Evolutionary conservation across 2,797 vertebrate species (phyloP).

Genomic region (Anas bernieri): DNA sequence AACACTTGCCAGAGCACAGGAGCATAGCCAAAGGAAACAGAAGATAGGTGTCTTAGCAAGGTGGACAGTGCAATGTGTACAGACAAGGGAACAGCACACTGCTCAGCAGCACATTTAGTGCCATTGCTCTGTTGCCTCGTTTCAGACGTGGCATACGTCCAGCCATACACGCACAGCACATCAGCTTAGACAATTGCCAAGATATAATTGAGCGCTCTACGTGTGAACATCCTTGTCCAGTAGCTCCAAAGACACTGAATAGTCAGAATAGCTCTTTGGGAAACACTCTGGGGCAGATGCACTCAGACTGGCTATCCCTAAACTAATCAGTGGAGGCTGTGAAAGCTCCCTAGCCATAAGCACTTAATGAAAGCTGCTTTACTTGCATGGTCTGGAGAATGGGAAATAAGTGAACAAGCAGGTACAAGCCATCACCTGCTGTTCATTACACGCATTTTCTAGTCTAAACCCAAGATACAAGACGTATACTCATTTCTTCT

Average conservation of each 20-base stretch:
- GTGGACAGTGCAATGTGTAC: accelerated
- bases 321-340: background rate
- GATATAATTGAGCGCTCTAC: background rate
- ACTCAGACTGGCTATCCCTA: background rate
- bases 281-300: background rate
- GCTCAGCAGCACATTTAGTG: background rate
- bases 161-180: background rate
- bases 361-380: background rate
- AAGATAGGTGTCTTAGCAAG: background rate
- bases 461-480: background rate
- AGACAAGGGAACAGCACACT: background rate
- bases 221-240: background rate
- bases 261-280: background rate
- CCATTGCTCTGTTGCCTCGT: background rate
- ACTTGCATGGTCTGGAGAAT: too few species aligned
- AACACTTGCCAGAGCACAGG: background rate
- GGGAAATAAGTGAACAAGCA: background rate
- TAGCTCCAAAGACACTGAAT: background rate
- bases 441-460: background rate
- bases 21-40: background rate
- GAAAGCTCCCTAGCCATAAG: background rate
- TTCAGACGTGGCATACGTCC: accelerated
- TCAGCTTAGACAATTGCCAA: background rate
- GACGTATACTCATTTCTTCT: background rate
- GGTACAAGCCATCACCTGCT: background rate